These are phyloP conservation scores for Hypomesus transpacificus DNA, from an alignment of 2,113 vertebrate genomes.

Conservation along the genomic window DNA sequence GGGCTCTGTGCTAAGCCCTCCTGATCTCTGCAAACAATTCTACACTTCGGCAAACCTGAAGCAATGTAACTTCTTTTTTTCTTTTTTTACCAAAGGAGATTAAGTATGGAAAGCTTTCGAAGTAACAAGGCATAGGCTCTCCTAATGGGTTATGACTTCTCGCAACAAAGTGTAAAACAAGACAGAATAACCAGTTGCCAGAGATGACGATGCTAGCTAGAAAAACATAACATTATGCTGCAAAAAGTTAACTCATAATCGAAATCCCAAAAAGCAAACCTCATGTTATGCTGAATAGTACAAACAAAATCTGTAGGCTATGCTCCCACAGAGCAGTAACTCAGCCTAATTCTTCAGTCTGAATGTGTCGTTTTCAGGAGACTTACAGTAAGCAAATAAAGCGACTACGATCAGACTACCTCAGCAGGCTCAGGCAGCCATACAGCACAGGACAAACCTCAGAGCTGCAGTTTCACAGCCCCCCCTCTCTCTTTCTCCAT, in stretches of 20 bases:
- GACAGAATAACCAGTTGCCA: no score
- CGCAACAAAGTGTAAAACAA: no score
- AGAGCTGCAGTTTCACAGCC: slow-evolving; percentile 50
- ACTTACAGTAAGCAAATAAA: slow-evolving; percentile 42
- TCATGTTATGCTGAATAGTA: no score
- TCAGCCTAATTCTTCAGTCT: no score
- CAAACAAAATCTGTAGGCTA: no score
- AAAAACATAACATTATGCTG: no score
- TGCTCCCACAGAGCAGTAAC: no score
- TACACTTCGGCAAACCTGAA: slow-evolving; percentile 25
- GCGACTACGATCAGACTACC: slow-evolving; percentile 33
- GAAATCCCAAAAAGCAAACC: no score
- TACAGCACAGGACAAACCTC: slow-evolving; percentile 14
- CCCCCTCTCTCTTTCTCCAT: slow-evolving; percentile 3
- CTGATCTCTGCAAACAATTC: slow-evolving; percentile 46
- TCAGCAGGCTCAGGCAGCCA: slow-evolving; percentile 53
- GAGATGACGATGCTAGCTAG: no score
- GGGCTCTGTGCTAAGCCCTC: slow-evolving; percentile 50
- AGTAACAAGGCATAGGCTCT: not conserved
- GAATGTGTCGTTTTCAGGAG: no score
- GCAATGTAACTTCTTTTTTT: slow-evolving; percentile 7
- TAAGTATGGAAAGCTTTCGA: slow-evolving; percentile 5
- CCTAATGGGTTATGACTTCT: no score
- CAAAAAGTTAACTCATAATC: no score
- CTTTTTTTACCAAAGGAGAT: slow-evolving; percentile 20